Percentiles rank a stretch among this genome's conserved stretches.
These are phyloP conservation scores for Tachyglossus aculeatus DNA, from an alignment of 2,797 vertebrate genomes.

Conservation along the genomic window DNA sequence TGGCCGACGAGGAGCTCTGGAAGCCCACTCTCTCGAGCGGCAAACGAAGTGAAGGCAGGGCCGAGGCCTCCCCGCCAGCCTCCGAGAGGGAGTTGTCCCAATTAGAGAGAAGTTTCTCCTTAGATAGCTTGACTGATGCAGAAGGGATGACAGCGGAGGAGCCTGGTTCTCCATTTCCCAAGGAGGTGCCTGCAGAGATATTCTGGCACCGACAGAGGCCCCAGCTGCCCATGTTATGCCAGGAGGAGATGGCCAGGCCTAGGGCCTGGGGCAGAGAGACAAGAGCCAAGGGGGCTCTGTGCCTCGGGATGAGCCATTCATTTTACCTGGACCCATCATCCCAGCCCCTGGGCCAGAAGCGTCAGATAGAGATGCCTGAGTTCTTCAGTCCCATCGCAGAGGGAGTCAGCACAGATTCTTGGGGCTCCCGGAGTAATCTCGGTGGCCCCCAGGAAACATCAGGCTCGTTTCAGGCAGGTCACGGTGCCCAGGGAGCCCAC, in stretches of 20 bases:
- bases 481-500: conserved; percentile 50
- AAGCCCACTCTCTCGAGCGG: background rate
- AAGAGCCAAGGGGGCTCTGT: conserved; percentile 1
- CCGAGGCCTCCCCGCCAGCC: background rate
- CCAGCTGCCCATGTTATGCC: conserved; percentile 30
- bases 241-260: conserved; percentile 28
- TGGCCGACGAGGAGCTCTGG: conserved; percentile 68
- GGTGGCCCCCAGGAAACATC: conserved; percentile 60
- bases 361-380: conserved; percentile 52
- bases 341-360: conserved; percentile 10
- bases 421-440: conserved; percentile 77
- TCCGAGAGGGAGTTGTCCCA: conserved; percentile 31
- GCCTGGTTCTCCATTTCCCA: conserved; percentile 62
- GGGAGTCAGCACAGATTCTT: conserved; percentile 71
- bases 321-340: conserved; percentile 67
- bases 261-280: background rate
- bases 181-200: conserved; percentile 80
- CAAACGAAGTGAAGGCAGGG: background rate
- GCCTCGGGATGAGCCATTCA: conserved; percentile 52
- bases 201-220: conserved; percentile 76
- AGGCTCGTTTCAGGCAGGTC: conserved; percentile 55
- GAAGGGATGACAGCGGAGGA: conserved; percentile 62
- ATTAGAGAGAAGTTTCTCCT: conserved; percentile 67
- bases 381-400: conserved; percentile 25
- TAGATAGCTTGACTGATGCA: conserved; percentile 68